A percentile compares a stretch with the other conserved stretches of the same genome.
Conservation (phyloP, 2,113 vertebrate species). For the Lepisosteus osseus region DNA sequence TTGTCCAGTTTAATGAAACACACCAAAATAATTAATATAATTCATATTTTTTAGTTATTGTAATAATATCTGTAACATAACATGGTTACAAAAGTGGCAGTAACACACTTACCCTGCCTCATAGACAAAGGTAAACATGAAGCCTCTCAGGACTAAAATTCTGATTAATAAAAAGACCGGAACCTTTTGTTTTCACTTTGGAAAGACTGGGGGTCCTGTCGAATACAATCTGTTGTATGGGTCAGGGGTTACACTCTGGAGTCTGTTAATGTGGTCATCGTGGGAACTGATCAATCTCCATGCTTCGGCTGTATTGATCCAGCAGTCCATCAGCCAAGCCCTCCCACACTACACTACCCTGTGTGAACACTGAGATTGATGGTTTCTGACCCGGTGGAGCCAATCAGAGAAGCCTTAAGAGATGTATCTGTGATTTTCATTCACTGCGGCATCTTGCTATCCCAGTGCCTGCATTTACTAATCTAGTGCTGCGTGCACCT, state of each 20-base stretch:
- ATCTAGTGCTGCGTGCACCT: constrained; percentile 21
- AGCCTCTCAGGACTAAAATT: constrained; percentile 1
- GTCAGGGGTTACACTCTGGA: constrained; percentile 79
- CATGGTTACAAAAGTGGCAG: too few relatives aligned
- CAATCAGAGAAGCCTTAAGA: constrained; percentile 30
- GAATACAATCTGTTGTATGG: constrained; percentile 59
- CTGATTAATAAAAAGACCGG: constrained; percentile 38
- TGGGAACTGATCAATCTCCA: constrained; percentile 86
- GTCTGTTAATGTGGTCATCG: constrained; percentile 81
- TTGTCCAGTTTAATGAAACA: too few relatives aligned
- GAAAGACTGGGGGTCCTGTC: constrained; percentile 58
- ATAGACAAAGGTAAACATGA: too few relatives aligned
- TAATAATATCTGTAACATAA: too few relatives aligned
- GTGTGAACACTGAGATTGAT: constrained; percentile 60
- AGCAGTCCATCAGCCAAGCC: constrained; percentile 59
- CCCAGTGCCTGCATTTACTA: constrained; percentile 26
- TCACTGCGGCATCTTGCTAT: constrained; percentile 17
- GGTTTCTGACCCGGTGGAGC: constrained; percentile 48
- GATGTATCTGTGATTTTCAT: constrained; percentile 21
- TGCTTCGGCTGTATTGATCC: constrained; percentile 79
- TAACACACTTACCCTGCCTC: too few relatives aligned
- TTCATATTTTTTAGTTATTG: too few relatives aligned
- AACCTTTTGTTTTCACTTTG: constrained; percentile 48
- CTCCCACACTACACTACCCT: constrained; percentile 57
- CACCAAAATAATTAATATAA: too few relatives aligned